Evolutionary conservation across 2,113 vertebrate species (phyloP).

Genomic region (Tachysurus vachellii): DNA sequence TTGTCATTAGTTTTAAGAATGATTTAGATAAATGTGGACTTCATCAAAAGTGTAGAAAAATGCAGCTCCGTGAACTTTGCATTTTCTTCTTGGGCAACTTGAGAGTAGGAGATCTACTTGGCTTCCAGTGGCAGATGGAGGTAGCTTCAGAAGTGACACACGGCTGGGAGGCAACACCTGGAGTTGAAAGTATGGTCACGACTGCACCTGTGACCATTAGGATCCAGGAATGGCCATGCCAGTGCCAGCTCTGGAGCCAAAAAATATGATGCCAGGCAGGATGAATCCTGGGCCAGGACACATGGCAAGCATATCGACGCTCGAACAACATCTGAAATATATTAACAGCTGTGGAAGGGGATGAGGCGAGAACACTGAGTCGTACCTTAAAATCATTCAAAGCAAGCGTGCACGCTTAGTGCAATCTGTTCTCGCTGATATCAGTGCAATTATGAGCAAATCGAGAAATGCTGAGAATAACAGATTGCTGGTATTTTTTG

Average conservation of each 20-base stretch:
- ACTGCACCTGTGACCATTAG: constrained; percentile 73
- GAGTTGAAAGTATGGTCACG: constrained; percentile 67
- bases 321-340: constrained; percentile 58
- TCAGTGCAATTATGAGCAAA: constrained; percentile 50
- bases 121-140: constrained; percentile 72
- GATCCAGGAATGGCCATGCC: constrained; percentile 45
- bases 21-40: background rate
- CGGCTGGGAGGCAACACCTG: constrained; percentile 75
- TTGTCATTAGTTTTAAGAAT: background rate
- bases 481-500: constrained; percentile 44
- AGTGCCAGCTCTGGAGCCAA: constrained; percentile 37
- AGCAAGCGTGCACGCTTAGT: constrained; percentile 27
- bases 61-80: background rate
- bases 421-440: constrained; percentile 47
- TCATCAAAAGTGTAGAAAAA: constrained; percentile 9
- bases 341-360: constrained; percentile 59
- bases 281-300: constrained; percentile 61
- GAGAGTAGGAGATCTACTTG: constrained; percentile 37
- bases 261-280: constrained; percentile 61
- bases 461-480: constrained; percentile 32
- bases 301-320: constrained; percentile 64
- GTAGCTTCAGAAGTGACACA: constrained; percentile 71
- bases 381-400: constrained; percentile 43
- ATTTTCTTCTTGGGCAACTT: background rate
- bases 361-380: constrained; percentile 35